These are phyloP conservation scores for Urocyon cinereoargenteus DNA, from an alignment of 2,797 vertebrate species.

Conservation along the genomic window DNA sequence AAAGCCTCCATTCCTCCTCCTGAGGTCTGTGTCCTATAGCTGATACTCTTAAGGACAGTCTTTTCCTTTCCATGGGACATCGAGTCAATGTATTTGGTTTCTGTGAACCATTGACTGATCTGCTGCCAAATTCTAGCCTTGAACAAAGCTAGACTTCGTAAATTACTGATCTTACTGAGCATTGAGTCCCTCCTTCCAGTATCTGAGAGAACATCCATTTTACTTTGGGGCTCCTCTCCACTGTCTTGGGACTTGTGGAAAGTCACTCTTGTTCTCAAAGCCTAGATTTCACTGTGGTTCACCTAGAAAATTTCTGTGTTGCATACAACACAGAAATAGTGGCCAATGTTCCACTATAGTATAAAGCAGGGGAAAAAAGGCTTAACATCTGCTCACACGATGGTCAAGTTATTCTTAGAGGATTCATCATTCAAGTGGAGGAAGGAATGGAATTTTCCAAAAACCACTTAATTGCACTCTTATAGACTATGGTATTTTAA, in stretches of 20 bases:
- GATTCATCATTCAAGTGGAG: neutral
- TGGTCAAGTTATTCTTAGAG: neutral
- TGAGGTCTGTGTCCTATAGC: neutral
- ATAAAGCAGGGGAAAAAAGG: neutral
- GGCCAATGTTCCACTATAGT: neutral
- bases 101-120: neutral
- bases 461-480: slow-evolving; percentile 61
- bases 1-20: neutral
- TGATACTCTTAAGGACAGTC: neutral
- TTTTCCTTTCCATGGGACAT: neutral
- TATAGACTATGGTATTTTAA: slow-evolving; percentile 73
- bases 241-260: neutral
- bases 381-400: neutral
- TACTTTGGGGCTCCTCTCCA: neutral
- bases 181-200: neutral
- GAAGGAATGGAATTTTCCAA: slow-evolving; percentile 66
- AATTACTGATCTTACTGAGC: neutral
- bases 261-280: neutral
- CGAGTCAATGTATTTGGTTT: neutral
- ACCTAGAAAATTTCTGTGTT: neutral
- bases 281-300: neutral
- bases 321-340: neutral
- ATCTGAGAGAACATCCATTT: neutral
- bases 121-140: neutral
- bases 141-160: neutral